Evolutionary conservation across 2,113 vertebrate species (phyloP), one percentile per base, ranked within the genome.

Genomic region (Muntiacus muntjak): DNA sequence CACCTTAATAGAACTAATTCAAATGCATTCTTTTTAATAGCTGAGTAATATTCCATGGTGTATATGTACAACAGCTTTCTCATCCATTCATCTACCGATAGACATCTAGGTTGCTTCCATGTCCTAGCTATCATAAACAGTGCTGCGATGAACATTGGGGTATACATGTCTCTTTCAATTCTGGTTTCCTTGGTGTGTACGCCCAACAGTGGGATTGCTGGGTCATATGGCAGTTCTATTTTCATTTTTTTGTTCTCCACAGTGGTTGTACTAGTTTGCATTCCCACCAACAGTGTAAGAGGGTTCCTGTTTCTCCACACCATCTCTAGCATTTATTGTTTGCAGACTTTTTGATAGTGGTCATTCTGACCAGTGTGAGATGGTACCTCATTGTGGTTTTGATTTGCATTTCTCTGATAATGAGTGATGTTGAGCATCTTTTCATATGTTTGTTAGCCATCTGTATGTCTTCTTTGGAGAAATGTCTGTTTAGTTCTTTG

Each of bases 361-460:
- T 7, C 30, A 64, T 64, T n/a, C 62, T 64, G 7, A 64, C 15
- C 0, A 0, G 15, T 4, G 15, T 64, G 62, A n/a, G 15, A 64
- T 64, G 62, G 17, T 71, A 71, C 17, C n/a, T 71, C 17, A 71
- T 2, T 71, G 64, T 36, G 64, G 64, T 71, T 71, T 21, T 71
- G 64, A 71, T 71, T 21, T 71, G 64, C n/a, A 71, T 71, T 36
- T 71, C 64, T 36, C 64, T 21, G 9, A 71, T 71, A 36, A 71
- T 71, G 64, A 36, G 17, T 36, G 17, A 71, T 71, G n/a, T 3
- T 71, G n/a, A 36, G n/a, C 64, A 71, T 71, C 64, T 36, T 71
- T 36, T 36, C n/a, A 71, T 36, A n/a, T 36, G 64, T 21, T 71
- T 71, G 64, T 36, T 71, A 36, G 64, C 64, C n/a, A 67, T 21